phyloP scores from a whole-genome alignment of 1,140 invertebrate genomes.

The Telenomus remus region DNA sequence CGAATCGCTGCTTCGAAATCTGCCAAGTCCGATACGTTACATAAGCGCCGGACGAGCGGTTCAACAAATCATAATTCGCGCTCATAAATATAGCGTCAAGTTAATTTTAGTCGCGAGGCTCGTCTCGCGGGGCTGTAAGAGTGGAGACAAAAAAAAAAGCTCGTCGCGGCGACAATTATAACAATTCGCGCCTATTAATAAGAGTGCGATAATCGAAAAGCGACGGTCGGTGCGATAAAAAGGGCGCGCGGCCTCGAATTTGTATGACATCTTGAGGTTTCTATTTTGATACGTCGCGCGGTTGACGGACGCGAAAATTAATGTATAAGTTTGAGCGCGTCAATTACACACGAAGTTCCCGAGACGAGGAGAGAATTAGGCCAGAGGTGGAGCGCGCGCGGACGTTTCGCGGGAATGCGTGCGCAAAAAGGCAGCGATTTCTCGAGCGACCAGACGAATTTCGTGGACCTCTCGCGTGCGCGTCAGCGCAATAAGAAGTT shows the following conservation, averaged over 20 bases:
- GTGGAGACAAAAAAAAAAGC: too few species aligned
- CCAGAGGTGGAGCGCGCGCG: constrained; percentile 30
- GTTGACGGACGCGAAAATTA: constrained; percentile 50
- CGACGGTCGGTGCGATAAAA: constrained; percentile 3
- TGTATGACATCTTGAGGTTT: constrained; percentile 40
- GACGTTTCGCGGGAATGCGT: constrained; percentile 19
- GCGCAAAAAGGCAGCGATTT: constrained; percentile 31
- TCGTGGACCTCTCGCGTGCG: constrained; percentile 45
- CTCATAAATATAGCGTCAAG: constrained; percentile 15
- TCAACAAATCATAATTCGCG: constrained; percentile 29
- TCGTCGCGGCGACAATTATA: constrained; percentile 8
- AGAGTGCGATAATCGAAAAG: not conserved
- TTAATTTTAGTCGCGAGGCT: constrained; percentile 26
- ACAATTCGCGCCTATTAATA: constrained; percentile 12
- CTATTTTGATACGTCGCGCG: constrained; percentile 50
- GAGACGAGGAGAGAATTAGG: constrained; percentile 5
- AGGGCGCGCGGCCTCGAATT: constrained; percentile 14
- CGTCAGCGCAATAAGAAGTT: constrained; percentile 55
- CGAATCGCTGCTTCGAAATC: too few species aligned
- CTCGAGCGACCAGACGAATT: constrained; percentile 39
- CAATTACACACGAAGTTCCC: constrained; percentile 47
- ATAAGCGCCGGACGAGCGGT: constrained; percentile 7
- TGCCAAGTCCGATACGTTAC: constrained; percentile 2
- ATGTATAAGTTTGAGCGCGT: constrained; percentile 48
- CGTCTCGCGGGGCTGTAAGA: not conserved